phyloP scores from a whole-genome alignment of 2,888 invertebrate genomes.

The Aphrophora alni region DNA sequence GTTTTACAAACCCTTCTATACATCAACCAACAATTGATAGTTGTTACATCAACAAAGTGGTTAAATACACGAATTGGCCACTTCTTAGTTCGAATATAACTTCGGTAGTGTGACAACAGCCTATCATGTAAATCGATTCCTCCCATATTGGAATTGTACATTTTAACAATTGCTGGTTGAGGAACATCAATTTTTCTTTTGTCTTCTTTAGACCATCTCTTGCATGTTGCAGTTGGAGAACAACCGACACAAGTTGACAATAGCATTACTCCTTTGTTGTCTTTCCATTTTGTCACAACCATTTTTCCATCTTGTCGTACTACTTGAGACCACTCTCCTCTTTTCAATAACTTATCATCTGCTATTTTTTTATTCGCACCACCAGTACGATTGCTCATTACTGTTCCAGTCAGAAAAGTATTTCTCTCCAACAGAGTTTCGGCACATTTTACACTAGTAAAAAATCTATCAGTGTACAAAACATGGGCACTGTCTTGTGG shows the following conservation, averaged over 20 bases:
- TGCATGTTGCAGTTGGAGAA: constrained; percentile 6
- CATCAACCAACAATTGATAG: constrained; percentile 16
- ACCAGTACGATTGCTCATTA: background rate
- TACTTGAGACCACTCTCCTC: constrained; percentile 19
- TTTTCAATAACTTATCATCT: constrained; percentile 10
- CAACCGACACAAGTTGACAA: constrained; percentile 18
- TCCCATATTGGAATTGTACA: constrained; percentile 23
- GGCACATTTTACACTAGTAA: constrained; percentile 4
- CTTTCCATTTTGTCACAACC: constrained; percentile 12
- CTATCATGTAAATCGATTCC: constrained; percentile 10
- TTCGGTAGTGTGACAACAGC: constrained; percentile 14
- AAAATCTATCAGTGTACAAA: constrained; percentile 21
- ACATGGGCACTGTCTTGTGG: background rate
- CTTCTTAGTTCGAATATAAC: constrained; percentile 11
- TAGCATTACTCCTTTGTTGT: constrained; percentile 10
- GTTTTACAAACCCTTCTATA: constrained; percentile 13
- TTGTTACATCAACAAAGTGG: constrained; percentile 15
- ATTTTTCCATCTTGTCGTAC: background rate
- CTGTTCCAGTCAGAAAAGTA: constrained; percentile 3
- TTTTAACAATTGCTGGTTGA: constrained; percentile 20
- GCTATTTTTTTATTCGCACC: background rate
- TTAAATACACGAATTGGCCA: background rate
- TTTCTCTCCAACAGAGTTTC: background rate
- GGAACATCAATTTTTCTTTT: constrained; percentile 19
- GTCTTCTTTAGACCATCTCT: constrained; percentile 16